Percentiles rank a stretch among this genome's conserved stretches.
phyloP scores from a whole-genome alignment of 2,888 invertebrate species.

The Nomada lathburiana region DNA sequence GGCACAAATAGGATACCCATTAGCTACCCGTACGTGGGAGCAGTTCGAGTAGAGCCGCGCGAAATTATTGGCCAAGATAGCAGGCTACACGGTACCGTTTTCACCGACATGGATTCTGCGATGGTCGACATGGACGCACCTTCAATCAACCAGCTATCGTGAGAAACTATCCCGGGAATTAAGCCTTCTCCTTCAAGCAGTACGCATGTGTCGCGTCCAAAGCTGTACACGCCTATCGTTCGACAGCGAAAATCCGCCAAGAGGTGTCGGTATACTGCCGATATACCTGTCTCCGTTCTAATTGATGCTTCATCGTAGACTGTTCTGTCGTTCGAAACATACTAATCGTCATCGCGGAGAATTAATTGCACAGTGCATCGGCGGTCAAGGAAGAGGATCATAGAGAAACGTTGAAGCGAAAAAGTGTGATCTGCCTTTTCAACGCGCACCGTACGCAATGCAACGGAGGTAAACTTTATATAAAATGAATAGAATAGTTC shows the following conservation, averaged over 20 bases:
- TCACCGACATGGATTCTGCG: constrained; percentile 59
- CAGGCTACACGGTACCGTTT: constrained; percentile 59
- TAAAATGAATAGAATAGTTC: neutral
- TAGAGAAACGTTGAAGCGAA: neutral
- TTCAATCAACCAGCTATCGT: constrained; percentile 66
- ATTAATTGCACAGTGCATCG: neutral
- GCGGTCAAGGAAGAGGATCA: neutral
- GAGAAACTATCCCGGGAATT: constrained; percentile 65
- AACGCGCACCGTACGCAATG: neutral
- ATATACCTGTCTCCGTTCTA: constrained; percentile 10
- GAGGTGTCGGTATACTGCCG: constrained; percentile 13
- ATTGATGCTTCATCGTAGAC: neutral
- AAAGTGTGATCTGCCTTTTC: neutral
- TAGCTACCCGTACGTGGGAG: constrained; percentile 21
- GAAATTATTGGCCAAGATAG: constrained; percentile 59
- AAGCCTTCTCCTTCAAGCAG: constrained; percentile 40
- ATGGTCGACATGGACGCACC: constrained; percentile 59
- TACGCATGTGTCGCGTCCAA: constrained; percentile 33
- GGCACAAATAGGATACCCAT: constrained; percentile 14
- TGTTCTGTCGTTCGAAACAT: neutral
- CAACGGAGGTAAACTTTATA: neutral
- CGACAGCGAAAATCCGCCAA: constrained; percentile 39
- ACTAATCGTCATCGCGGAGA: neutral
- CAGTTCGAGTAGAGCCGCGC: constrained; percentile 46
- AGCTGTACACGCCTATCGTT: constrained; percentile 19